Conservation (phyloP, 2,113 vertebrate genomes). For the Amphiprion percula region DNA sequence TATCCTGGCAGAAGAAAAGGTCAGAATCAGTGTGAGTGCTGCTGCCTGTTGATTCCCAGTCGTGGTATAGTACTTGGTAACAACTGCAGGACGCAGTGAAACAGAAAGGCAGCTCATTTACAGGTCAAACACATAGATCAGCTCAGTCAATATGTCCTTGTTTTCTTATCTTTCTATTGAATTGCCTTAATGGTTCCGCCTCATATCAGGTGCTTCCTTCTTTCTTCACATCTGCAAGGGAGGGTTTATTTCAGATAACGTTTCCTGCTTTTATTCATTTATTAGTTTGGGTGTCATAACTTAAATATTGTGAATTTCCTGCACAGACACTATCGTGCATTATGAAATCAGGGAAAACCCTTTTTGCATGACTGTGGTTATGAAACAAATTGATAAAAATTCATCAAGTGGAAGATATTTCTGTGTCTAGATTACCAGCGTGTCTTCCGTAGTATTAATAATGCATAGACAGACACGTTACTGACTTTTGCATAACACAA, state of each 20-base stretch:
- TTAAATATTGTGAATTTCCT: background rate
- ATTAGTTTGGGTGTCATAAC: slow-evolving; percentile 24
- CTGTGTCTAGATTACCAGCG: background rate
- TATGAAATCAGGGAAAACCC: background rate
- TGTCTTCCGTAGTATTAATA: slow-evolving; percentile 11
- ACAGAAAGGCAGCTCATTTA: slow-evolving; percentile 33
- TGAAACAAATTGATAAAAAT: slow-evolving; percentile 8
- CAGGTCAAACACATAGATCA: slow-evolving; percentile 36
- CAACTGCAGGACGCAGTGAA: slow-evolving; percentile 8
- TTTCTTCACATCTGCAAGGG: slow-evolving; percentile 5
- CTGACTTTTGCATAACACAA: slow-evolving; percentile 44
- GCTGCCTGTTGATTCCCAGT: slow-evolving; percentile 37
- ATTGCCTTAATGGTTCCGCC: slow-evolving; percentile 23
- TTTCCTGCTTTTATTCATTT: slow-evolving; percentile 7
- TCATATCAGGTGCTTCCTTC: slow-evolving; percentile 16
- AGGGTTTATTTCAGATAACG: slow-evolving; percentile 10
- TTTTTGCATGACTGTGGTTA: background rate
- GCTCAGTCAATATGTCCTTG: slow-evolving; percentile 22
- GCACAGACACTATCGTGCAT: background rate
- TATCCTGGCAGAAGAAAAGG: slow-evolving; percentile 57
- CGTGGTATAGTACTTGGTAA: slow-evolving; percentile 4
- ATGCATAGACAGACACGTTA: background rate
- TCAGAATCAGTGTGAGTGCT: slow-evolving; percentile 26
- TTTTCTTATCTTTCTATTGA: slow-evolving; percentile 35
- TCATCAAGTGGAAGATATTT: background rate